Evolutionary conservation across 2,113 vertebrate genomes (phyloP), one percentile per base, ranked within the genome.

Genomic region (Urocolius indicus): DNA sequence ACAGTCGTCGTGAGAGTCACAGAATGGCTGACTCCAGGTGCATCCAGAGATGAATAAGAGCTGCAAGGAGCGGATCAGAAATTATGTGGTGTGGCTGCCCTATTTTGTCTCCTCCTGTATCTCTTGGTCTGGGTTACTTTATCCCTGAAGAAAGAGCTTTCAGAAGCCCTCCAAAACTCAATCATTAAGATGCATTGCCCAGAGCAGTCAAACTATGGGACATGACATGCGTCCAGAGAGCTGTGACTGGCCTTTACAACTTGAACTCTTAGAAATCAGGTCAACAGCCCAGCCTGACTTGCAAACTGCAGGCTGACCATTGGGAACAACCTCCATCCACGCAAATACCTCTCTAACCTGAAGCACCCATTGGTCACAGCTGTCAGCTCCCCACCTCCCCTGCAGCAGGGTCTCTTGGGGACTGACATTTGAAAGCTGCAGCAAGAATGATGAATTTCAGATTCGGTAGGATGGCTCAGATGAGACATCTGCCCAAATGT

Each of bases 361-460:
- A 68, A 0, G 0, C 32, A 66, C 52, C 14, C 11, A 17, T 29
- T 3, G 0, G 11, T 46, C 32, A 26, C 8, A n/a, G 36, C 17
- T 4, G 3, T 48, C 2, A 2, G 13, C 63, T 61, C 41, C 24
- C 49, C 18, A 34, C 17, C 26, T 59, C 7, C 29, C 78, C 38
- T 27, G 48, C 1, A 11, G 41, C 62, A 29, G 16, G n/a, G 74
- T 54, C 36, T 54, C 65, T 66, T 74, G 76, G 58, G 16, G 41
- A 36, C 48, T 84, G 86, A 89, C 36, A 65, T 78, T 87, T 73
- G n/a, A 87, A 20, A 68, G 3, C 10, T 90, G 45, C 22, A 61
- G 21, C 46, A 66, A 48, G 34, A 91, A 57, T 16, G 69, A 81
- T 0, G 1, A 58, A 90, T 85, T 94, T 94, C 5, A 0, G 54